Conservation (phyloP, 1,140 invertebrate species). For the Papilio polyxenes region DNA sequence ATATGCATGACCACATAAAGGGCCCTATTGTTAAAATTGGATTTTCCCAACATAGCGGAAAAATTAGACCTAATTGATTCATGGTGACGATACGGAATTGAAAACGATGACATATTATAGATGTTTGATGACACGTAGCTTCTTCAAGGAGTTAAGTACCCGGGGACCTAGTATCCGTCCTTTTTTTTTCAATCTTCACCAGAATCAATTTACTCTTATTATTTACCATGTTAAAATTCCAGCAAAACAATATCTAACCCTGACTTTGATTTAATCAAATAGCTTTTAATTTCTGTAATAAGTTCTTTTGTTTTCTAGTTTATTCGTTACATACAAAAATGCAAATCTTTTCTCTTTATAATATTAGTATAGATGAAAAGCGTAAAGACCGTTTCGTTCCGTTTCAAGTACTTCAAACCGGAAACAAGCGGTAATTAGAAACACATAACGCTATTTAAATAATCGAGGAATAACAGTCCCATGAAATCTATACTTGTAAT, state of each 20-base stretch:
- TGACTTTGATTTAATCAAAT: neutral
- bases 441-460: conserved; percentile 1
- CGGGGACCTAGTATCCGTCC: too few relatives aligned
- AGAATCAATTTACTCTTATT: neutral
- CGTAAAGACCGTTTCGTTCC: conserved; percentile 11
- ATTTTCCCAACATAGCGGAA: neutral
- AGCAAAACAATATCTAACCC: neutral
- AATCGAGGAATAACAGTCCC: conserved; percentile 21
- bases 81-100: too few relatives aligned
- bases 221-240: neutral
- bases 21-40: conserved; percentile 13
- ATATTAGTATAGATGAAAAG: neutral
- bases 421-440: conserved; percentile 1
- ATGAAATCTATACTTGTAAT: conserved; percentile 11
- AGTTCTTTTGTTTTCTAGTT: too few relatives aligned
- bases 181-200: too few relatives aligned
- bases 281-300: too few relatives aligned
- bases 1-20: conserved; percentile 17
- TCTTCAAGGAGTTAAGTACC: too few relatives aligned
- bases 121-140: too few relatives aligned
- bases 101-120: too few relatives aligned
- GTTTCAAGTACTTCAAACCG: conserved; percentile 6
- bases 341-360: too few relatives aligned
- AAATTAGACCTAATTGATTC: conserved; percentile 2
- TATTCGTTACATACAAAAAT: too few relatives aligned